A percentile compares a stretch with the other conserved stretches of the same genome.
Evolutionary conservation across 2,797 vertebrate species (phyloP).

Genomic region (Lateolabrax maculatus): DNA sequence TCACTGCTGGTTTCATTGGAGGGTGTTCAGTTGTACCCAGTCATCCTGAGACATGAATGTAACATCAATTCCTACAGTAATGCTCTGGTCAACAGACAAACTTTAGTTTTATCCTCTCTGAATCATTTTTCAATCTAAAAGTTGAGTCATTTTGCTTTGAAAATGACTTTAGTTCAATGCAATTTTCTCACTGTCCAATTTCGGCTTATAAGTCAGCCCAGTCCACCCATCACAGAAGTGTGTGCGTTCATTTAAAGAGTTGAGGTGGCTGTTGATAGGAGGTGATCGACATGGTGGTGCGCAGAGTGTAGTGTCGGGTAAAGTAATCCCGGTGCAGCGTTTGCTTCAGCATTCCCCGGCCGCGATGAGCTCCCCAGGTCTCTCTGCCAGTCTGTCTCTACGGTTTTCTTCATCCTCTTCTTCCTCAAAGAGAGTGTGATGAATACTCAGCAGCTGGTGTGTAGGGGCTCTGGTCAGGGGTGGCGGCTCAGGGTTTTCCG

Average conservation of each 20-base stretch:
- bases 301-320: conserved; percentile 35
- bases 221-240: conserved; percentile 44
- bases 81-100: conserved; percentile 45
- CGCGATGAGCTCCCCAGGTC: conserved; percentile 86
- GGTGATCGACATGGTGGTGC: conserved; percentile 56
- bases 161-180: background rate
- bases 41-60: conserved; percentile 82
- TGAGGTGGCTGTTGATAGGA: conserved; percentile 57
- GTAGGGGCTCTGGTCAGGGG: conserved; percentile 79
- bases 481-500: conserved; percentile 70
- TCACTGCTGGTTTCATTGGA: conserved; percentile 83
- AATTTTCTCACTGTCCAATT: conserved; percentile 5
- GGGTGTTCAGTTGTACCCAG: conserved; percentile 71
- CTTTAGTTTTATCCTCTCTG: conserved; percentile 14
- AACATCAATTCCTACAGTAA: conserved; percentile 74
- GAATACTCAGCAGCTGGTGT: conserved; percentile 86
- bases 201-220: conserved; percentile 9
- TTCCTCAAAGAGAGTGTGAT: conserved; percentile 85
- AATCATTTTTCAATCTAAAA: conserved; percentile 20
- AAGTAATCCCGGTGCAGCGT: conserved; percentile 15
- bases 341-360: conserved; percentile 86
- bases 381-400: conserved; percentile 81
- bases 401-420: conserved; percentile 81
- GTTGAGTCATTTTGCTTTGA: background rate
- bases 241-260: conserved; percentile 47